Evolutionary conservation across 2,113 vertebrate genomes (phyloP).

Genomic region (Zosterops borbonicus): DNA sequence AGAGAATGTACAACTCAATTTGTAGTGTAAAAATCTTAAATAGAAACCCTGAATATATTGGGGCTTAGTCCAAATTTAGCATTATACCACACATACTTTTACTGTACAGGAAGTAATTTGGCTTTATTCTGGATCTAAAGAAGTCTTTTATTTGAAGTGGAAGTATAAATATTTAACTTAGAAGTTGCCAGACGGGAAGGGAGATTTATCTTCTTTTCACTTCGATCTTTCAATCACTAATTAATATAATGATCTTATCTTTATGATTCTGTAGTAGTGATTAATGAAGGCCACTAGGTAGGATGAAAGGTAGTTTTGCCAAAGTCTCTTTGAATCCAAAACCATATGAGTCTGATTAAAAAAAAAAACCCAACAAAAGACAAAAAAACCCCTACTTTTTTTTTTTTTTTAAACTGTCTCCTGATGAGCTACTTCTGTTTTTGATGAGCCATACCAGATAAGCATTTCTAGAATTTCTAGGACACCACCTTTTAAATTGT

Average conservation of each 20-base stretch:
- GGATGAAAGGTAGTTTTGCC: background rate
- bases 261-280: background rate
- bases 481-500: background rate
- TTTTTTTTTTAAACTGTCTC: background rate
- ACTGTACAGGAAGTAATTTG: background rate
- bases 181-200: background rate
- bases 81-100: background rate
- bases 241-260: background rate
- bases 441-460: background rate
- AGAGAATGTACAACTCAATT: background rate
- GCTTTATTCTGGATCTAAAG: background rate
- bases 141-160: background rate
- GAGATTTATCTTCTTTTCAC: background rate
- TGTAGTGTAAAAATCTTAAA: background rate
- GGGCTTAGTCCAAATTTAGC: background rate
- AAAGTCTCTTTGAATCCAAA: background rate
- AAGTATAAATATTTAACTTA: background rate
- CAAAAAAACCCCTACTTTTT: background rate
- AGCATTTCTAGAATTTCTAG: background rate
- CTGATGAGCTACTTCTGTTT: background rate
- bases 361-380: rapidly evolving
- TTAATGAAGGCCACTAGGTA: background rate
- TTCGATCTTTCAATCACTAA: background rate
- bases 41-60: background rate
- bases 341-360: background rate